Percentiles rank a stretch among this genome's conserved stretches.
phyloP scores from a whole-genome alignment of 2,113 vertebrate species.

The Lamprotornis superbus region DNA sequence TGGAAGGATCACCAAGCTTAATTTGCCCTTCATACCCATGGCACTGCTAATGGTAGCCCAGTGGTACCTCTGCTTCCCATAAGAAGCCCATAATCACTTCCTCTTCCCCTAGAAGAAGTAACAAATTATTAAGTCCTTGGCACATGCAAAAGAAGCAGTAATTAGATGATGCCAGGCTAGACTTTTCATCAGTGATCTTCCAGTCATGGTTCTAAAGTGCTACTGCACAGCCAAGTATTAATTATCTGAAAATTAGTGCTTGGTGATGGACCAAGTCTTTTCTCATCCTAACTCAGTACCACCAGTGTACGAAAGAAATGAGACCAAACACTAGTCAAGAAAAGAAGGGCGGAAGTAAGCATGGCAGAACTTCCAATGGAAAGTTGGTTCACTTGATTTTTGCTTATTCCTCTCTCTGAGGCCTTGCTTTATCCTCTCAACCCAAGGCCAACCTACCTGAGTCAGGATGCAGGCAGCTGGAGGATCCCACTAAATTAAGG shows the following conservation, averaged over 20 bases:
- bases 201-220: conserved; percentile 68
- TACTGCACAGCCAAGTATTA: conserved; percentile 69
- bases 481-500: not conserved
- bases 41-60: not conserved
- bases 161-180: conserved; percentile 60
- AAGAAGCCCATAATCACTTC: conserved; percentile 3
- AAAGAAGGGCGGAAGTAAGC: not conserved
- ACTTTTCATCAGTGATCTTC: conserved; percentile 62
- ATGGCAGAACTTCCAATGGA: not conserved
- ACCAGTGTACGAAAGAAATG: not conserved
- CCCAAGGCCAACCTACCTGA: rapidly evolving
- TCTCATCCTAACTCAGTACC: conserved; percentile 55
- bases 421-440: not conserved
- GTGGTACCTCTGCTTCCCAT: not conserved
- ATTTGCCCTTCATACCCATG: not conserved
- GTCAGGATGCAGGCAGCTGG: not conserved
- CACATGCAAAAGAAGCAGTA: conserved; percentile 54
- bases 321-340: not conserved
- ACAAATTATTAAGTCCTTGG: conserved; percentile 64
- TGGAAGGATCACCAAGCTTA: not conserved
- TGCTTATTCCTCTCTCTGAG: not conserved
- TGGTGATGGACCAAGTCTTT: conserved; percentile 70
- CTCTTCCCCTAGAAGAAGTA: conserved; percentile 12
- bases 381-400: not conserved
- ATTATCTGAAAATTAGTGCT: conserved; percentile 74